A percentile compares a stretch with the other conserved stretches of the same genome.
These are phyloP conservation scores for Lagopus muta DNA, from an alignment of 2,113 vertebrate genomes.

Conservation along the genomic window DNA sequence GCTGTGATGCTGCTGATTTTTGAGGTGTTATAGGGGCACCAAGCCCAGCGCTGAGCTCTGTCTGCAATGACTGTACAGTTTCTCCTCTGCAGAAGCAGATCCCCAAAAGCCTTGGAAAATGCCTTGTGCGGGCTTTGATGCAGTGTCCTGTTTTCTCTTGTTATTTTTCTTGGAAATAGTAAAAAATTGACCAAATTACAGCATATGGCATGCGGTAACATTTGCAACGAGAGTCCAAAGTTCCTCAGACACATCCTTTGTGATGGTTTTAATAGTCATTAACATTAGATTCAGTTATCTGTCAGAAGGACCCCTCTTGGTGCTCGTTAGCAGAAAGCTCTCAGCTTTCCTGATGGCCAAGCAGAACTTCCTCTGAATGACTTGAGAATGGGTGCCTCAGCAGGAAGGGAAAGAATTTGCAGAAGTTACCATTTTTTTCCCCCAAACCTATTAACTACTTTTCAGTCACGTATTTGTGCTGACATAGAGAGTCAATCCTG, in stretches of 20 bases:
- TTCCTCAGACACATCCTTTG: background rate
- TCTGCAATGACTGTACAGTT: background rate
- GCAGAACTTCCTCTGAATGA: background rate
- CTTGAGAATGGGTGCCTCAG: background rate
- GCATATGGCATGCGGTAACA: background rate
- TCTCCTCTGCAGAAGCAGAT: background rate
- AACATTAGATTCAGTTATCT: background rate
- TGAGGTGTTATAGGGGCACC: too few relatives aligned
- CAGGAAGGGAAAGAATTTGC: background rate
- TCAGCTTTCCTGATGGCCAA: accelerated
- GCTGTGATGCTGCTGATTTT: background rate
- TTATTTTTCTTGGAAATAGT: background rate
- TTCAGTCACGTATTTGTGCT: background rate
- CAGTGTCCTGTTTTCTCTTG: background rate
- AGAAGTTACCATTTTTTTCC: background rate
- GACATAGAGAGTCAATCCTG: background rate
- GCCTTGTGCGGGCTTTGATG: background rate
- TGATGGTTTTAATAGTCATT: background rate
- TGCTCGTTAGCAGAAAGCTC: background rate
- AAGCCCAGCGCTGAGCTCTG: background rate
- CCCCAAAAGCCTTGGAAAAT: background rate
- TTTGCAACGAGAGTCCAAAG: background rate
- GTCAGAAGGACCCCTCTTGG: background rate
- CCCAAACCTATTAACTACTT: accelerated
- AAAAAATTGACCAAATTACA: background rate